Percentiles rank a stretch among this genome's conserved stretches.
Conservation (phyloP, 2,113 vertebrate species). For the Progne subis region DNA sequence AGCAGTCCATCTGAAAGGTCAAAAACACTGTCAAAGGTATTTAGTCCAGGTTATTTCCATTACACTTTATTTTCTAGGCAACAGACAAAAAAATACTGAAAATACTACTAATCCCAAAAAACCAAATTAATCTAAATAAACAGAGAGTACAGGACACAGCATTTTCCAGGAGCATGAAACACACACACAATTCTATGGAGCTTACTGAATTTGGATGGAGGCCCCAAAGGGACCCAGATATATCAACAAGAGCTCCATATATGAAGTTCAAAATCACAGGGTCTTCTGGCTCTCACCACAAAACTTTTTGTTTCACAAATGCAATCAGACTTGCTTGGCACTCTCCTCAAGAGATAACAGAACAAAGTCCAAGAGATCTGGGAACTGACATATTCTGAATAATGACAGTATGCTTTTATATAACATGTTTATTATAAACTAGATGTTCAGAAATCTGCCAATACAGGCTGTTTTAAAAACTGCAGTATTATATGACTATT, state of each 20-base stretch:
- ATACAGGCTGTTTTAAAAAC: background rate
- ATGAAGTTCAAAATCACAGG: background rate
- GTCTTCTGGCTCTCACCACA: background rate
- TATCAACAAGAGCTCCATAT: rapidly evolving
- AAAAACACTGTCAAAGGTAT: background rate
- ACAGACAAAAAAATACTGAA: background rate
- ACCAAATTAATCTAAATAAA: background rate
- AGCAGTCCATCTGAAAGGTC: background rate
- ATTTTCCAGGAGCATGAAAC: background rate
- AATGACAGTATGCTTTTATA: background rate
- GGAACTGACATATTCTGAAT: background rate
- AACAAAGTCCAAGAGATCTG: background rate
- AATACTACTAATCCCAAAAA: background rate
- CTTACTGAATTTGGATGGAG: background rate
- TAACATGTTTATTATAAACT: background rate
- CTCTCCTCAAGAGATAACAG: background rate
- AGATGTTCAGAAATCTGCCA: background rate
- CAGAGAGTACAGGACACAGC: background rate
- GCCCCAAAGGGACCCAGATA: background rate
- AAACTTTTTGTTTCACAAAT: background rate
- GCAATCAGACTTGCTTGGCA: background rate
- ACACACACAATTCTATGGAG: rapidly evolving
- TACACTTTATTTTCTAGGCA: background rate
- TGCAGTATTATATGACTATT: background rate
- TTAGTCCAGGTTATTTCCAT: background rate